phyloP scores from a whole-genome alignment of 2,113 vertebrate species.

The Scolopax mira region DNA sequence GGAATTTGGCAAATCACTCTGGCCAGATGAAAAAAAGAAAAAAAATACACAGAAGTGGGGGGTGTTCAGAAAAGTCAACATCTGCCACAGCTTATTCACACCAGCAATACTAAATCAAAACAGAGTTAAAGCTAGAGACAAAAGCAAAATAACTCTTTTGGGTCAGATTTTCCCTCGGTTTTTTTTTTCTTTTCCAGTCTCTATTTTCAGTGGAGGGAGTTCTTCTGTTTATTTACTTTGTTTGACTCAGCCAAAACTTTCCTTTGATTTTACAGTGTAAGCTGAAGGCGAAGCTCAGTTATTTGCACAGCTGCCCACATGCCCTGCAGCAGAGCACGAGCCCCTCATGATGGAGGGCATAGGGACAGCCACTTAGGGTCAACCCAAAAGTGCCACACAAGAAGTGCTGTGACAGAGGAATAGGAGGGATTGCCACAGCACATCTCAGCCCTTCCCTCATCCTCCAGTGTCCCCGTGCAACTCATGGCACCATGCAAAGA shows the following conservation, averaged over 20 bases:
- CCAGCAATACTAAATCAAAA: slow-evolving; percentile 23
- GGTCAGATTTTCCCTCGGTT: background rate
- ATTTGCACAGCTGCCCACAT: slow-evolving; percentile 26
- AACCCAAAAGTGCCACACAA: background rate
- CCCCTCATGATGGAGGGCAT: background rate
- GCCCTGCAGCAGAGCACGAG: background rate
- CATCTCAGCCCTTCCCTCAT: background rate
- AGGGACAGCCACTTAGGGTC: background rate
- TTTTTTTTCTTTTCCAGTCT: background rate
- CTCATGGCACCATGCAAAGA: fast-evolving
- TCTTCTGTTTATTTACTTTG: slow-evolving; percentile 8
- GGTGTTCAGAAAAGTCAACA: background rate
- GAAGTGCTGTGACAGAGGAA: background rate
- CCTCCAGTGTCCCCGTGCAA: fast-evolving
- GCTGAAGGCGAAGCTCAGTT: background rate
- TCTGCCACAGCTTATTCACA: slow-evolving; percentile 29
- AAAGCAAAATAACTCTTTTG: slow-evolving; percentile 8
- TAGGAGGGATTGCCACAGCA: background rate
- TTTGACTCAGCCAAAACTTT: background rate
- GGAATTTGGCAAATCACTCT: background rate
- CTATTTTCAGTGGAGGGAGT: background rate
- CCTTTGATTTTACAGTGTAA: background rate
- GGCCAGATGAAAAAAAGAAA: background rate
- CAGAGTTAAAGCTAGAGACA: slow-evolving; percentile 16
- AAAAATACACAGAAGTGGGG: background rate